Base-by-base conservation (phyloP, 2,888 invertebrate species). In the Hirtodrosophila trivittata region DNA sequence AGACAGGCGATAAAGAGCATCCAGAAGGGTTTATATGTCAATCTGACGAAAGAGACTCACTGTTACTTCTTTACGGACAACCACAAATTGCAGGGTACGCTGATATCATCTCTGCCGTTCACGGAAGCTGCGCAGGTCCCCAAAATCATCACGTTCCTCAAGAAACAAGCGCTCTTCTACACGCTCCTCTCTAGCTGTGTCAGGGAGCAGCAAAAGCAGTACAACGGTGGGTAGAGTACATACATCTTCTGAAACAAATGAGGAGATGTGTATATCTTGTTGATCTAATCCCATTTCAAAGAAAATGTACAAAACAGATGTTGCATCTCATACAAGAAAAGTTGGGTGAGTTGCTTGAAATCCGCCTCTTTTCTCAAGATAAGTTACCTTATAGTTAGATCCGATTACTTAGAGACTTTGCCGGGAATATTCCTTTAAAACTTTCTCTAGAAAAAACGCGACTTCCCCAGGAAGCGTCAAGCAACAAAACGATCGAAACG, bases 51-150 rank as follows among this genome's bases (percentile, higher is more conserved):
- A 89, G 98, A 98, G 89, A 95, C 94, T 57, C 98, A 98, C 89
- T 97, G 97, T 88, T 98, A 97, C 91, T 97, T 97, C 90, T 93
- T 98, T 92, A 97, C 97, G 18, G 96, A 97, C 89, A 94, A 94
- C 66, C 93, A 93, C 66, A 93, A 93, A 21, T 91, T 96, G 90
- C 94, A 95, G 67, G 91, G 90, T 8, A 87, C 88, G 0, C 52
- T 89, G 25, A 75, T 91, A 26, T 87, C 93, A 45, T 95, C 94
- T 65, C 95, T 98, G 56, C 97, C 97, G 0, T 98, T 98, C 91
- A 97, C 97, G 0, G 97, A 98, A 91, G 98, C 98, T 1, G 94
- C 95, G 5, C 97, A 97, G 90, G 97, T 98, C 59, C 95, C 97
- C 42, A 95, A 95, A 88, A 95, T 98, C 77, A 92, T 98, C 30